These are phyloP conservation scores for Crotalus tigris DNA, from an alignment of 2,113 vertebrate species.

Conservation along the genomic window DNA sequence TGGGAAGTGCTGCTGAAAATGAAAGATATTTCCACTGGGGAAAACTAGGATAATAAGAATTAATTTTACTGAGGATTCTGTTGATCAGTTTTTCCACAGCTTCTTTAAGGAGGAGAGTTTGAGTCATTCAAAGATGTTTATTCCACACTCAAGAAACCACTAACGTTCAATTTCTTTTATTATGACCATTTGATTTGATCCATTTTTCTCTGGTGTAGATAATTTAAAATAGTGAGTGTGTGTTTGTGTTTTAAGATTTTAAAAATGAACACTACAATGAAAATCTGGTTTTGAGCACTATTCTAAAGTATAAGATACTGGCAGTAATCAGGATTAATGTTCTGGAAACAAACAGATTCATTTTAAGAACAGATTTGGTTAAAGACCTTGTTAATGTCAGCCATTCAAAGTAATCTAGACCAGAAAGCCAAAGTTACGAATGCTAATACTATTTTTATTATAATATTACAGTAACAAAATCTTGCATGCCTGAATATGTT, in stretches of 20 bases:
- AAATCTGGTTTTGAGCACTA: neutral
- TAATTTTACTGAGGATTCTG: neutral
- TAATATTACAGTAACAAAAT: neutral
- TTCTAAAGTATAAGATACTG: neutral
- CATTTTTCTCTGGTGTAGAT: neutral
- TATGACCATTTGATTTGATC: neutral
- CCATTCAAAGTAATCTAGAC: neutral
- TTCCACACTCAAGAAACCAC: neutral
- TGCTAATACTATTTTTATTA: neutral
- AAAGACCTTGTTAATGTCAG: neutral
- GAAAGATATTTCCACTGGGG: neutral
- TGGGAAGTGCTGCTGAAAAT: neutral
- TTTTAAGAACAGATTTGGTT: neutral
- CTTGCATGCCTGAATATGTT: neutral
- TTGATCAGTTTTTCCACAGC: neutral
- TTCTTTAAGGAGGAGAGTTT: neutral
- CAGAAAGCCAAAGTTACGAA: neutral
- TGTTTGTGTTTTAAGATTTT: neutral
- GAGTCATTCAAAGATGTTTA: neutral
- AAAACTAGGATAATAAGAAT: neutral
- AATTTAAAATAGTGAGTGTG: neutral
- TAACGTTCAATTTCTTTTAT: neutral
- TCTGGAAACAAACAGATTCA: neutral
- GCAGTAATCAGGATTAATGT: neutral
- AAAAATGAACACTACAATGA: neutral